Percentiles rank a stretch among this genome's conserved stretches.
phyloP scores from a whole-genome alignment of 2,888 invertebrate species.

The Lithophane semibrunnea region DNA sequence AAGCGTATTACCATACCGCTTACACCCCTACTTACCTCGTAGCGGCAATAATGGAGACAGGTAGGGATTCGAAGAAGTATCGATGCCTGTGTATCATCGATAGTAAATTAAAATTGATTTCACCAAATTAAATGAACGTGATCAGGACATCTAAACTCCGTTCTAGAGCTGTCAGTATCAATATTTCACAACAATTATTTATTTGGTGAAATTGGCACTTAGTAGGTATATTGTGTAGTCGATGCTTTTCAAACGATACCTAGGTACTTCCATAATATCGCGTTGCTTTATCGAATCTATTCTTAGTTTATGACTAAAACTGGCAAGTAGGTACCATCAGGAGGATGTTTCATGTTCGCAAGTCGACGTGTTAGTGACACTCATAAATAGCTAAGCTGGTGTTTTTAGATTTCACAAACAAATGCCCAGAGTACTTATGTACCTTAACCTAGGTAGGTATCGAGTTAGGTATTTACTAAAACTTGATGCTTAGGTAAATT shows the following conservation, averaged over 20 bases:
- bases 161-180: too few species aligned
- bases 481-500: background rate
- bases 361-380: too few species aligned
- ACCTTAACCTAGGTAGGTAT: too few species aligned
- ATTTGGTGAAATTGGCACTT: too few species aligned
- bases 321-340: background rate
- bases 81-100: slow-evolving; percentile 1
- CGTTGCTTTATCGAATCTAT: background rate
- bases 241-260: background rate
- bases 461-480: background rate
- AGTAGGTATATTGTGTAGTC: background rate
- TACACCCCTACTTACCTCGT: slow-evolving; percentile 2
- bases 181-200: too few species aligned
- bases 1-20: slow-evolving; percentile 8
- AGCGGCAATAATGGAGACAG: background rate
- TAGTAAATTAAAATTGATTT: background rate
- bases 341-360: background rate
- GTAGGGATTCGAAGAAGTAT: background rate
- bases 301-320: background rate
- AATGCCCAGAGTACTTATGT: too few species aligned
- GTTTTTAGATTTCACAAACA: background rate
- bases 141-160: too few species aligned
- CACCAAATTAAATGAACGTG: too few species aligned
- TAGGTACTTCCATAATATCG: too few species aligned
- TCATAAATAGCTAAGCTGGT: background rate